These are phyloP conservation scores for Lagorchestes hirsutus DNA, from an alignment of 2,797 vertebrate genomes.

Conservation along the genomic window DNA sequence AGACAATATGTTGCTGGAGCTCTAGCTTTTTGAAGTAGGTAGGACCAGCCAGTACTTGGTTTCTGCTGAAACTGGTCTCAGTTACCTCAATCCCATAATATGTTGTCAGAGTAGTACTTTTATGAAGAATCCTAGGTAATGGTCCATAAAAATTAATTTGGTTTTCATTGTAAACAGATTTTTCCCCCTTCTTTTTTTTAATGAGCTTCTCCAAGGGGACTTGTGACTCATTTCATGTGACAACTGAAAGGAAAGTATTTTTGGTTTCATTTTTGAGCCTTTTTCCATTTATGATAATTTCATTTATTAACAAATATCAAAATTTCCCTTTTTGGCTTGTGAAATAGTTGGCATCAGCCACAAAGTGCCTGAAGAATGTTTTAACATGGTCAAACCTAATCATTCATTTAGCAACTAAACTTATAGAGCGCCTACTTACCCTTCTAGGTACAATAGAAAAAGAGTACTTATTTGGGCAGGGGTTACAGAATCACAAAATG, in stretches of 20 bases:
- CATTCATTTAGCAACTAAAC: neutral
- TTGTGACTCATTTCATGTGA: neutral
- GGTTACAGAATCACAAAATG: neutral
- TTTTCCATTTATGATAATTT: constrained; percentile 13
- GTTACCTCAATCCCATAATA: neutral
- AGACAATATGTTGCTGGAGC: neutral
- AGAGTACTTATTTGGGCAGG: neutral
- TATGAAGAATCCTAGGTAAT: neutral
- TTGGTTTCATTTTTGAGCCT: constrained; percentile 17
- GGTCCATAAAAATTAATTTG: neutral
- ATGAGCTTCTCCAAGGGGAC: neutral
- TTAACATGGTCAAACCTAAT: neutral
- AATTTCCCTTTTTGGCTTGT: constrained; percentile 2
- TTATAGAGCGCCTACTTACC: neutral
- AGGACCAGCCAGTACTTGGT: neutral
- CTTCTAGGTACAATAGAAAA: neutral
- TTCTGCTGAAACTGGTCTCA: neutral
- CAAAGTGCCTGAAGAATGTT: neutral
- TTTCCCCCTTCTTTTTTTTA: neutral
- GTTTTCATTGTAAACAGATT: neutral
- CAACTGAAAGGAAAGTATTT: neutral
- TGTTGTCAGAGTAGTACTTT: neutral
- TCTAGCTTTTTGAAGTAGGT: neutral
- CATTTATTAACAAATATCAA: constrained; percentile 26
- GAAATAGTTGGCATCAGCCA: neutral